These are phyloP conservation scores for Homalodisca vitripennis DNA, from an alignment of 1,140 invertebrate species.

Conservation along the genomic window DNA sequence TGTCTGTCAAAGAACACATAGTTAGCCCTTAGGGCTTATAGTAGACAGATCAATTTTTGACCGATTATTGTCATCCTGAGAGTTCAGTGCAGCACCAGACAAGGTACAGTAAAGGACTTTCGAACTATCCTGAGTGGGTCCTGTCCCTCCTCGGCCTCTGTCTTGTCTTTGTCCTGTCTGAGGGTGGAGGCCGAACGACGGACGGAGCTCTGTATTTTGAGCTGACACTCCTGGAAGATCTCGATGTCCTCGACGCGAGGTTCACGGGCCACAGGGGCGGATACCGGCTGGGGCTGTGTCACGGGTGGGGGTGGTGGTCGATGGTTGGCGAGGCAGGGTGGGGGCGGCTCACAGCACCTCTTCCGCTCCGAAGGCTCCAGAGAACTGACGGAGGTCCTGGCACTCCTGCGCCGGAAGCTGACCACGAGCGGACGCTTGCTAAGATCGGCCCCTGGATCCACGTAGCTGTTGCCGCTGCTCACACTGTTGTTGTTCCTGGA, in stretches of 20 bases:
- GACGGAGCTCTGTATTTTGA: constrained; percentile 34
- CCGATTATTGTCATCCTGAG: no score
- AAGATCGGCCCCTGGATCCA: constrained; percentile 33
- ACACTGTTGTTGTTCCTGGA: constrained; percentile 32
- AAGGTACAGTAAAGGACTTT: constrained; percentile 31
- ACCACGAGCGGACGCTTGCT: constrained; percentile 38
- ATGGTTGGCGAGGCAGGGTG: not conserved
- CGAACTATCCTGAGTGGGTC: constrained; percentile 8
- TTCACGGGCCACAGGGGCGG: constrained; percentile 17
- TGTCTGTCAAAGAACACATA: no score
- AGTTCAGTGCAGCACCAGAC: constrained; percentile 27
- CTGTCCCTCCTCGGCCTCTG: not conserved
- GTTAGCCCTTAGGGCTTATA: no score
- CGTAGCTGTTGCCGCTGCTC: constrained; percentile 27
- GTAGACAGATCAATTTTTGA: no score
- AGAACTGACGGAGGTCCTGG: constrained; percentile 20
- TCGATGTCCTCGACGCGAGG: constrained; percentile 40
- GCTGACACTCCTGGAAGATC: constrained; percentile 40
- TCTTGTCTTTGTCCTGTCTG: not conserved
- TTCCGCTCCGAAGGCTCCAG: constrained; percentile 22
- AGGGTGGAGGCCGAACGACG: constrained; percentile 8
- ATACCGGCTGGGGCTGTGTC: no score
- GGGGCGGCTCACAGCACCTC: not conserved
- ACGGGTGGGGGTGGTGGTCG: not conserved
- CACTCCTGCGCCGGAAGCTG: constrained; percentile 34